Evolutionary conservation across 2,888 invertebrate species (phyloP), one percentile per base, ranked within the genome.

Genomic region (Griposia aprilina): DNA sequence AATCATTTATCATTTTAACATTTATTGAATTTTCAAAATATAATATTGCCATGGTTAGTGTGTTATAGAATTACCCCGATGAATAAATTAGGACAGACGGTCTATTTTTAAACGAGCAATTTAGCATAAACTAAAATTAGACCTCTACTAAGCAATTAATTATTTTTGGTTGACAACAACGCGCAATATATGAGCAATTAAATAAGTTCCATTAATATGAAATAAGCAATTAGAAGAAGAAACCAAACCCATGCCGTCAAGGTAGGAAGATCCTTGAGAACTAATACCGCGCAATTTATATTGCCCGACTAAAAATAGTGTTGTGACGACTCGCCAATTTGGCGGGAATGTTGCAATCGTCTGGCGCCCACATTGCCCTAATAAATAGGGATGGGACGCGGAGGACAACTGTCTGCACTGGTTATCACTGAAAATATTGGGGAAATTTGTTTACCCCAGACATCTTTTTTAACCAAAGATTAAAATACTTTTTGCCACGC

Each of bases 361-460:
- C 88, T 85, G 88, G 90, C 91, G 90, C 92, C 92, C 92, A 91
- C 92, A 88, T 87, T 84, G 79, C 36, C 63, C 80, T 83, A 78
- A 85, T 83, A 85, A 87, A 86, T 86, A 87, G 86, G 30, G 87
- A 78, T 81, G 86, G 52, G 86, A 82, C 50, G 23, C 45, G 2
- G 10, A 36, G 13, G 60, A 13, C 23, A n/a, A 50, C 13, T 50
- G 20, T 26, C 65, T 76, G 67, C 30, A 15, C 26, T 20, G 2
- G 36, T 36, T 41, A 41, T 41, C 41, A 41, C 41, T 41, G 41
- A 41, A 41, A 5, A 4, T 41, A 3, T 41, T 41, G 41, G 41
- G 41, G 41, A 41, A 7, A 4, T 41, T 41, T 41, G 41, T 41
- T 41, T 11, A 63, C 36, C 23, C 7, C 4, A 23, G 41, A 41